phyloP scores from a whole-genome alignment of 2,113 vertebrate species.

The Halichoerus grypus region DNA sequence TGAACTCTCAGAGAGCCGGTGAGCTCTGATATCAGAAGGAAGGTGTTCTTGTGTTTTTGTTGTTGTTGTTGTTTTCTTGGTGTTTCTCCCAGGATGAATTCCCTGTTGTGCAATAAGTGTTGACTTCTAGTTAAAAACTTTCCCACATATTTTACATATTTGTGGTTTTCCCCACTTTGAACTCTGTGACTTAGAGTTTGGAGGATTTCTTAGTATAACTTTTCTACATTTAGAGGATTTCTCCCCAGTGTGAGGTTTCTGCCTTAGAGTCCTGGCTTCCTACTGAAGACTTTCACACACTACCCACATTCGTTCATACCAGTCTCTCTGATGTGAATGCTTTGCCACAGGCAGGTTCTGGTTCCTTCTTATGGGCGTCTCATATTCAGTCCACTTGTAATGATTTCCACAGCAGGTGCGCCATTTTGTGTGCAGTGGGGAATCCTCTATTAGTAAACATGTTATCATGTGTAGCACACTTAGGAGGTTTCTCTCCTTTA shows the following conservation, averaged over 20 bases:
- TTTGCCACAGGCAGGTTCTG: not conserved
- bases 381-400: not conserved
- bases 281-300: not conserved
- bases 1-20: not conserved
- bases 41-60: not conserved
- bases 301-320: not conserved
- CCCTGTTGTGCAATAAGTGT: not conserved
- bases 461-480: not conserved
- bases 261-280: not conserved
- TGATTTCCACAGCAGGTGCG: not conserved
- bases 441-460: not conserved
- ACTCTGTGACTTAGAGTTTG: not conserved
- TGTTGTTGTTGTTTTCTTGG: not conserved
- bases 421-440: not conserved
- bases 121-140: conserved; percentile 20
- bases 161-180: not conserved
- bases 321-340: not conserved
- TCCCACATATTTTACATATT: not conserved
- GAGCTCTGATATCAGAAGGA: not conserved
- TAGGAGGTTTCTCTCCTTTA: not conserved
- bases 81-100: not conserved
- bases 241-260: not conserved
- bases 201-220: not conserved
- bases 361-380: not conserved
- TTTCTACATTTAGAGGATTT: not conserved